Base-by-base conservation (phyloP, 2,797 vertebrate genomes). In the Enteromius argenteus region DNA sequence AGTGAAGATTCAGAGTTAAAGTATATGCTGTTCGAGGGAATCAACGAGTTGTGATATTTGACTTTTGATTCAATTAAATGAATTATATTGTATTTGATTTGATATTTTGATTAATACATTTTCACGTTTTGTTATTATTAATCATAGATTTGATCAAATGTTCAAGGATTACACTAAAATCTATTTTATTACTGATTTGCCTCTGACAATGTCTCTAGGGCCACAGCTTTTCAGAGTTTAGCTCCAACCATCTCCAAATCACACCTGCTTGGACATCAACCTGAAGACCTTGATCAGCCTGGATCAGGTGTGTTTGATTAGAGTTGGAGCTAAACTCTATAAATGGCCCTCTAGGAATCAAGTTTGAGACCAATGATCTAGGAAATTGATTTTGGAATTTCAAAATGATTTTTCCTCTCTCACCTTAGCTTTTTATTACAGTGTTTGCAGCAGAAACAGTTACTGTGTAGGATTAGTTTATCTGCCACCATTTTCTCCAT, bases 381-480 rank as follows among this genome's bases (percentile, higher is more conserved):
- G 66, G 44, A 74, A 69, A 49, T 35, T 74, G 37, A 21, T 86
- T 78, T n/a, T 51, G 27, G 46, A 79, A 76, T 1, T 21, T 32
- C 15, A 76, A 73, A 77, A 53, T 30, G 74, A 23, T 73, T 74
- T 9, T 74, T 30, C 5, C 14, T 64, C 71, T 89, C 96, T 97
- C 90, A 97, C 97, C 97, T 97, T 80, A 97, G 93, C 88, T 95
- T 96, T 92, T 92, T 96, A 81, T 93, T 42, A 1, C 97, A 97
- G 90, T 94, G 78, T 90, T 92, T 96, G 86, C 97, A 97, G 93
- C 95, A 94, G 94, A 97, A 97, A 90, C 97, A 97, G 0, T 91
- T 94, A 84, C 0, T 89, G 89, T 97, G 96, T 83, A 97, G 91
- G 74, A 93, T 91, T 58, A 92, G 87, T 78, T 94, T 94, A 90